Evolutionary conservation across 2,888 invertebrate species (phyloP), one percentile per base, ranked within the genome.

Genomic region (Pachycephus smyrnensis): DNA sequence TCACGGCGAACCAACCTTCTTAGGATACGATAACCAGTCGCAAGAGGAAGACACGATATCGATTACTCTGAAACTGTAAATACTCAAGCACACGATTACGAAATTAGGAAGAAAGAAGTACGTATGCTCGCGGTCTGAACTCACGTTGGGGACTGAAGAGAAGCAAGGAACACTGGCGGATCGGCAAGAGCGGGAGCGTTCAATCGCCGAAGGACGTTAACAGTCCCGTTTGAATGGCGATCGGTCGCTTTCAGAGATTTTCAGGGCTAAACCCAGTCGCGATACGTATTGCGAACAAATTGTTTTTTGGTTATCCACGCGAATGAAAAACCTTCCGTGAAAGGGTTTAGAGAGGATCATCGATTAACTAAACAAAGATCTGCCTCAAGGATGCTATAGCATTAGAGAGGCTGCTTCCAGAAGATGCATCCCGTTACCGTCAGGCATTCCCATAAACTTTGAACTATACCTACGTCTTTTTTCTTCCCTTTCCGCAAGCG

Each of bases 101-200:
- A 9, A 1, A 55, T 23, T 23, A 55, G 55, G 23, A 55, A 9
- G 71, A 32, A 31, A 23, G 9, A 33, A 31, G 33, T 33, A 33
- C 33, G 78, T 79, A 79, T 81, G 82, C 81, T 80, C 81, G 80
- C 80, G 77, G 80, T 80, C 80, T 40, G 83, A 83, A 79, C 79
- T 79, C 79, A 77, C 82, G 82, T 82, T 82, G 81, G 81, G 79
- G 81, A 84, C 85, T 85, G 82, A 76, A 76, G 80, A 81, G 76
- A 76, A 78, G 76, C 80, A 32, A 81, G 80, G 80, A 77, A 31
- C 76, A 73, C 75, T 74, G 40, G 73, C 76, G 76, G 77, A 78
- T 77, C 78, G 73, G 55, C 55, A 23, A 75, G 73, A 77, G 40
- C 78, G 76, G 78, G 77, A 71, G 73, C 74, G 32, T 79, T 78